phyloP scores from a whole-genome alignment of 1,140 invertebrate species.

The Cherax quadricarinatus region DNA sequence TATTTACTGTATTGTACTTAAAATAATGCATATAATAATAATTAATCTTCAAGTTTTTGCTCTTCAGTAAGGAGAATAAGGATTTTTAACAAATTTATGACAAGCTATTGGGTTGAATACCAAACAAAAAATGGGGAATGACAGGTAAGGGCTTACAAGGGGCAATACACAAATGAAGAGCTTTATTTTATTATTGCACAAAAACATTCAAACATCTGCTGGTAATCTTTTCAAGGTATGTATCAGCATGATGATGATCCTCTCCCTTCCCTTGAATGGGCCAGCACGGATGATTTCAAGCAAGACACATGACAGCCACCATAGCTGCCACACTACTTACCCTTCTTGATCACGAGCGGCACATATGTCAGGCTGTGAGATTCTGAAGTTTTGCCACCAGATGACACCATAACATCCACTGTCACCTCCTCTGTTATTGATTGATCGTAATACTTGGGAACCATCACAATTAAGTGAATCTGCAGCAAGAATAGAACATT shows the following conservation, averaged over 20 bases:
- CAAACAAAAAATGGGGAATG: constrained; percentile 31
- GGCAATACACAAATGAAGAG: constrained; percentile 39
- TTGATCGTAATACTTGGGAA: constrained; percentile 87
- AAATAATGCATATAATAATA: constrained; percentile 32
- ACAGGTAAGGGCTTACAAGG: constrained; percentile 16
- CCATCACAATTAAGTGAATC: constrained; percentile 95
- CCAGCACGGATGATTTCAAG: constrained; percentile 66
- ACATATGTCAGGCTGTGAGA: constrained; percentile 89
- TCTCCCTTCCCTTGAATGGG: constrained; percentile 70
- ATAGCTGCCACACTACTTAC: constrained; percentile 43
- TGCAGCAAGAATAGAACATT: constrained; percentile 78
- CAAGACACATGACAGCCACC: constrained; percentile 20
- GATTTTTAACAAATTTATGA: constrained; percentile 52
- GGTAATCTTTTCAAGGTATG: constrained; percentile 40
- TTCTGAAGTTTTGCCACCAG: constrained; percentile 92
- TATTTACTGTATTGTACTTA: constrained; percentile 33
- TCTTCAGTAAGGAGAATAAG: constrained; percentile 61
- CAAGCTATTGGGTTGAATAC: constrained; percentile 38
- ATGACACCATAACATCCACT: constrained; percentile 86
- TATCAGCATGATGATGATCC: constrained; percentile 56
- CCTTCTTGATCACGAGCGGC: constrained; percentile 49
- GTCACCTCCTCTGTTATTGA: constrained; percentile 83
- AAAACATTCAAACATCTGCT: constrained; percentile 45
- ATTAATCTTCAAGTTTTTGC: constrained; percentile 45
- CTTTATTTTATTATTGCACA: constrained; percentile 26